These are phyloP conservation scores for Temnothorax nylanderi DNA, from an alignment of 1,140 invertebrate species.

Conservation along the genomic window DNA sequence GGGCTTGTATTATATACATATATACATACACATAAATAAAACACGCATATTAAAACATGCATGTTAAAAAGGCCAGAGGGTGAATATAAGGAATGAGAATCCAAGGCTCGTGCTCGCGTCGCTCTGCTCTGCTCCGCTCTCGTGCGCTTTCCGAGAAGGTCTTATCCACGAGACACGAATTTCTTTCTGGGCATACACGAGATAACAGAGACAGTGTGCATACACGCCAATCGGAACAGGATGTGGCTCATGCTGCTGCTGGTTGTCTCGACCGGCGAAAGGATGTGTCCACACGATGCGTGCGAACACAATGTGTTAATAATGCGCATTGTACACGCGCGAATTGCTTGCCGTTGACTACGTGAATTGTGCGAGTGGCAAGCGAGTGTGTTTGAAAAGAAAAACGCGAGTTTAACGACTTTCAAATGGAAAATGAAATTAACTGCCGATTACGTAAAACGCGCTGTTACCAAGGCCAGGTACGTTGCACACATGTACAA, in stretches of 20 bases:
- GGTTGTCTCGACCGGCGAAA: constrained; percentile 39
- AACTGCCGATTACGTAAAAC: constrained; percentile 4
- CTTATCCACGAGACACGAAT: constrained; percentile 49
- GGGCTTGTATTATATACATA: neutral
- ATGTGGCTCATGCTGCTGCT: constrained; percentile 38
- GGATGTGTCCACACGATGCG: constrained; percentile 32
- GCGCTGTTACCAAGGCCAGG: neutral
- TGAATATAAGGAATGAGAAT: constrained; percentile 35
- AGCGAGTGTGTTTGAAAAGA: neutral
- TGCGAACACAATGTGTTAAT: constrained; percentile 45
- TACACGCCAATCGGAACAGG: constrained; percentile 35
- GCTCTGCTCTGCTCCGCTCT: neutral
- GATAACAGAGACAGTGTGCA: neutral
- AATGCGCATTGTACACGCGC: constrained; percentile 17
- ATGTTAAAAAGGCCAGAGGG: constrained; percentile 29
- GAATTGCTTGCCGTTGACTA: neutral
- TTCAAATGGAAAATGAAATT: constrained; percentile 15
- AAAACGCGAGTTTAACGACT: constrained; percentile 4
- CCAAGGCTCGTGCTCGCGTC: neutral
- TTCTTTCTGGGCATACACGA: constrained; percentile 17
- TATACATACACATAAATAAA: neutral
- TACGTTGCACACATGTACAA: neutral
- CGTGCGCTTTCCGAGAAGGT: constrained; percentile 36
- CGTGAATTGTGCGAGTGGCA: neutral
- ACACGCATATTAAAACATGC: constrained; percentile 22